Percentiles rank a stretch among this genome's conserved stretches.
Evolutionary conservation across 2,888 invertebrate species (phyloP).

Genomic region (Amblyjoppa proteus): DNA sequence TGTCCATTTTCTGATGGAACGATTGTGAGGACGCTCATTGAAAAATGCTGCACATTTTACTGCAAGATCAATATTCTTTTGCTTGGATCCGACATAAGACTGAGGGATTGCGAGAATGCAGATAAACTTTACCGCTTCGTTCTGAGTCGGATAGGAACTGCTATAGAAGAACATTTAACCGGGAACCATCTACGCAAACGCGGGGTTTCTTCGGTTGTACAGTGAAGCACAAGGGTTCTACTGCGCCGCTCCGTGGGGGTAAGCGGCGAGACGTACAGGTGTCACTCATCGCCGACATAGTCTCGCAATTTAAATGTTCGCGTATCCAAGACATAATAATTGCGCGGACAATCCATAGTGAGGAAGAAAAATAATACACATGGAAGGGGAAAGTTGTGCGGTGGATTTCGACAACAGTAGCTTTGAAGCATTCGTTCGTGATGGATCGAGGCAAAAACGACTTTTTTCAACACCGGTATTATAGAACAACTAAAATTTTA

Average conservation of each 20-base stretch:
- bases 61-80: no score
- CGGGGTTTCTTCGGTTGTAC: not conserved
- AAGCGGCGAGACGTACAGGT: not conserved
- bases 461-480: no score
- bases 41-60: no score
- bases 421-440: not conserved
- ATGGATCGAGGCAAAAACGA: not conserved
- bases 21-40: no score
- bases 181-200: no score
- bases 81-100: no score
- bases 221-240: not conserved
- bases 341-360: not conserved
- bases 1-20: no score
- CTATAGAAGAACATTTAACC: no score
- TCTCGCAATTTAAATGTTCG: not conserved
- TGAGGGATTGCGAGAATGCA: no score
- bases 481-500: constrained; percentile 35
- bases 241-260: not conserved
- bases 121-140: no score
- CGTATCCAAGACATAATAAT: not conserved
- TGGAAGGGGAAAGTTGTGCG: not conserved
- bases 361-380: not conserved
- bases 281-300: constrained; percentile 2
- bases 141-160: no score
- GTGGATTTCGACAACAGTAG: not conserved